Percentiles rank a stretch among this genome's conserved stretches.
Conservation (phyloP, 2,113 vertebrate genomes). For the Onychostruthus taczanowskii region DNA sequence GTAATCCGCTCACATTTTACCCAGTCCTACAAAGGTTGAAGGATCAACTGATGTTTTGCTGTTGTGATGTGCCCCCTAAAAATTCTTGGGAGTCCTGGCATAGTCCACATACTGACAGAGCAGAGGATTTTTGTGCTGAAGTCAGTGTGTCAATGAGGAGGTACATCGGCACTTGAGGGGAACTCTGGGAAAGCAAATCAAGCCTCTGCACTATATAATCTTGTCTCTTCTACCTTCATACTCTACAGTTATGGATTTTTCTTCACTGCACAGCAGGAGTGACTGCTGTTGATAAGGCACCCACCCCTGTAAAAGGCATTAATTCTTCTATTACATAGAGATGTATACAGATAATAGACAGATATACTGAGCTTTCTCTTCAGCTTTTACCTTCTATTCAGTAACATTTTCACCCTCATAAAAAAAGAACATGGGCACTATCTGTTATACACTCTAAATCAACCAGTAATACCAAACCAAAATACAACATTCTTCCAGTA, state of each 20-base stretch:
- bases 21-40: background rate
- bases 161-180: background rate
- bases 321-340: background rate
- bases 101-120: rapidly evolving
- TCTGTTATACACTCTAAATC: background rate
- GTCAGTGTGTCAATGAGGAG: background rate
- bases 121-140: background rate
- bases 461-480: background rate
- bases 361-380: background rate
- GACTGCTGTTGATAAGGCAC: background rate
- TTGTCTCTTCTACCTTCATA: background rate
- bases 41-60: background rate
- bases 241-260: background rate
- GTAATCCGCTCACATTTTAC: background rate
- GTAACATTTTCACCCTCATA: background rate
- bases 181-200: background rate
- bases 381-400: background rate
- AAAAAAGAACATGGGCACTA: background rate
- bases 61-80: background rate
- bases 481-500: background rate
- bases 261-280: background rate
- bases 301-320: background rate
- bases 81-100: background rate
- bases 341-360: background rate
- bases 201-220: background rate